Evolutionary conservation across 2,797 vertebrate genomes (phyloP), one percentile per base, ranked within the genome.

Genomic region (Protosalanx chinensis): DNA sequence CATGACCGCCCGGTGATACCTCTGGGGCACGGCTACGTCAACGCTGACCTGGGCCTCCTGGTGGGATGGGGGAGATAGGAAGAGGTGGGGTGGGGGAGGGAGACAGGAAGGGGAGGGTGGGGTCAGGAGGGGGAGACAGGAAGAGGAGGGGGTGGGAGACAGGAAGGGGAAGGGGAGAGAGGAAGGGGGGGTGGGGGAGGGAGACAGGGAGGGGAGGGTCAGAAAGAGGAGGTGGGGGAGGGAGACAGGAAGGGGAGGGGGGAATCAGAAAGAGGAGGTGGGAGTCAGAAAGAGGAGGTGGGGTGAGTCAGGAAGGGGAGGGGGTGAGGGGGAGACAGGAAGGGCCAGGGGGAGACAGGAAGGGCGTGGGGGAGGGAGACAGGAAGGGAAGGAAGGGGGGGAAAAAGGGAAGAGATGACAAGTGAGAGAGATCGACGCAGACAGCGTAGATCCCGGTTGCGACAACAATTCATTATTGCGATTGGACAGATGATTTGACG

Each of bases 1-100:
- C 93, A 94, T 93, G 63, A 95, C 33, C 41, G 91, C 90, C 3
- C 91, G 86, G 85, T 95, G 94, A 84, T 90, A 92, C 6, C 92
- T 89, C 78, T 94, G 93, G 12, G 91, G 87, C 82, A 95, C 90
- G 4, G 89, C 80, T 74, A 93, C 91, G 80, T 93, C 91, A 75
- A 92, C 77, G 6, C 78, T 91, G 81, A 95, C 92, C 85, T 94
- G 92, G 64, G 91, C 91, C 81, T 93, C 91, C 94, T 95, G 85
- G 0, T 13, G 33, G 1, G 13, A 64, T 64, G 37, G 67, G 18
- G 15, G 35, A 23, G 51, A 58, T 63, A 29, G 53, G n/a, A 51
- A 33, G 41, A 49, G 29, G 18, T 7, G 27, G 57, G 67, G 73
- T 64, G n/a, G 59, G 61, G 53, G 53, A 37, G 41, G 12, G 41